phyloP scores from a whole-genome alignment of 2,888 invertebrate genomes.

The Oligia fasciuncula region DNA sequence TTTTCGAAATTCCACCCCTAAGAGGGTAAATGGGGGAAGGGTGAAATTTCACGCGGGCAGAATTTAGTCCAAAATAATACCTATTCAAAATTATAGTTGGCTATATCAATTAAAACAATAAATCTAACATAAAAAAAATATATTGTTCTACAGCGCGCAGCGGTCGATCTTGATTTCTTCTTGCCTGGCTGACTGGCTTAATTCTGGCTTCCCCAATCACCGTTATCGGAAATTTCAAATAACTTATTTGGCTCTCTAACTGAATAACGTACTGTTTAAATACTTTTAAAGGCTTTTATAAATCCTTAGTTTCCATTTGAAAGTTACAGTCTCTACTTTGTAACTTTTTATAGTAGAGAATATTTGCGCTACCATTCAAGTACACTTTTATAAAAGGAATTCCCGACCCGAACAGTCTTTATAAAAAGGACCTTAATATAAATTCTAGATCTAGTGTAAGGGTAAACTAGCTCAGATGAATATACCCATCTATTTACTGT shows the following conservation, averaged over 20 bases:
- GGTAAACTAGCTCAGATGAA: not conserved
- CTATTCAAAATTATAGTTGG: not conserved
- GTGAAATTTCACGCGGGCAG: no score
- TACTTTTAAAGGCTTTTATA: conserved; percentile 18
- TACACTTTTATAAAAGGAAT: not conserved
- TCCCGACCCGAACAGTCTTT: not conserved
- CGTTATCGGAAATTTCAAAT: conserved; percentile 6
- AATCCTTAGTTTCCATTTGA: conserved; percentile 12
- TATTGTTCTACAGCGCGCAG: not conserved
- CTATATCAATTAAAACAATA: not conserved
- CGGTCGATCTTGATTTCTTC: not conserved
- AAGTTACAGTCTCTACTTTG: not conserved
- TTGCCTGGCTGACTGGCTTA: not conserved
- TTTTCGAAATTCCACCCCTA: no score
- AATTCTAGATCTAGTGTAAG: not conserved
- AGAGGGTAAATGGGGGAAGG: no score
- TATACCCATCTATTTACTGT: not conserved
- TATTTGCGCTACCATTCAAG: conserved; percentile 15
- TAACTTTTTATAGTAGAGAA: not conserved
- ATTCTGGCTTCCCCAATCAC: conserved; percentile 7
- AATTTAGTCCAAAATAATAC: not conserved
- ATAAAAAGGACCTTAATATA: conserved; percentile 2
- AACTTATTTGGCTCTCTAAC: not conserved
- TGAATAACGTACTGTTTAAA: conserved; percentile 2
- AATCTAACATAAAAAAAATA: not conserved